Evolutionary conservation across 1,140 invertebrate genomes (phyloP), one percentile per base, ranked within the genome.

Genomic region (Marisa cornuarietis): DNA sequence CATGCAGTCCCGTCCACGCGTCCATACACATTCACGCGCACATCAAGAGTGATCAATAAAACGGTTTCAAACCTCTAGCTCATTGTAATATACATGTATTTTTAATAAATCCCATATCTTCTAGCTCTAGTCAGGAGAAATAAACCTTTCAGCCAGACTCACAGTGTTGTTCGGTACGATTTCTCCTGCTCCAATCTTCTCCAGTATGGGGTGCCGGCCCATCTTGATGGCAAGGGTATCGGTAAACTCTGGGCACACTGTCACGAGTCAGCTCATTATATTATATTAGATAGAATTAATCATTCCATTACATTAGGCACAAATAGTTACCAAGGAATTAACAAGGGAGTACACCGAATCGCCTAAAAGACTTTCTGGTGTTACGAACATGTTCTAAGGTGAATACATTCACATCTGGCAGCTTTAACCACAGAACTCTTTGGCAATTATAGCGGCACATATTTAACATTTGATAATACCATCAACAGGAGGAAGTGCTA

Each of bases 151-250:
- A 22, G 16, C 31, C 71, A 54, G 76, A 85, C 93, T 93, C 92
- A 96, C 95, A 71, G 95, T 93, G 88, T 96, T 93, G 91, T 97
- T 97, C 2, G 95, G 91, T 8, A 95, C 92, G 16, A 94, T 93
- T 82, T 93, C 90, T 14, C 93, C 92, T 81, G 84, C 89, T 82
- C 88, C 83, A 18, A 93, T 94, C 86, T 92, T 93, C 90, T 96
- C 95, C 78, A 96, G 90, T 49, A 97, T 93, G 0, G 96, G 96
- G 93, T 98, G 96, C 71, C 94, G 91, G 1, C 95, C 94, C 84
- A 94, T 92, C 78, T 93, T 92, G 14, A 97, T 91, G 79, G 94
- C 93, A 8, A 95, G 90, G 52, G 93, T 94, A 73, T 93, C 88
- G 16, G 92, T 93, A 89, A 98, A 97, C 73, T 91, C 93, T 31